Evolutionary conservation across 2,797 vertebrate genomes (phyloP), one percentile per base, ranked within the genome.

Genomic region (Muscicapa comitata): DNA sequence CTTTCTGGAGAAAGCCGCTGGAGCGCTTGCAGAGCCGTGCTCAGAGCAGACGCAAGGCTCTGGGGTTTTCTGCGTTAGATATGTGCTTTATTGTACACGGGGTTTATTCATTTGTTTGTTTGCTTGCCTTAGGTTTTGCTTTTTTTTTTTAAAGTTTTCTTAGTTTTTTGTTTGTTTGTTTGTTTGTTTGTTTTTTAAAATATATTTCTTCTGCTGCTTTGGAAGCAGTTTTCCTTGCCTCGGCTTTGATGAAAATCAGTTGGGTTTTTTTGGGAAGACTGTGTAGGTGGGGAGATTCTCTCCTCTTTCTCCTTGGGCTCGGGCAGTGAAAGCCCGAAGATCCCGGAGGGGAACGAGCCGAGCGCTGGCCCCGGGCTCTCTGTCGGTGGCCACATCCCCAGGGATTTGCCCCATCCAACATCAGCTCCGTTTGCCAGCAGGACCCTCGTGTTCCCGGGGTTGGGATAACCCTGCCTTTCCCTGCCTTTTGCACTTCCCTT

Each of bases 351-450:
- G 71, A 53, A 19, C 5, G 38, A 29, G 47, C 59, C 11, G 24
- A 19, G 29, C 29, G 17, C 29, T 31, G 51, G 8, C 29, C 18
- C 17, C 18, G n/a, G 17, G n/a, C n/a, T 23, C 53, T 21, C 62
- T 1, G 13, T 31, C 51, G 0, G 5, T 11, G 21, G 10, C 80
- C 9, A 1, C 13, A 42, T 73, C 48, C 72, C 29, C 16, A 0
- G 19, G 72, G 61, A 67, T 75, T 42, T 63, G 29, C 19, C 57
- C 58, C 45, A 14, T 25, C 5, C 8, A 47, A 15, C 24, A 48
- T 48, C 47, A 48, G 47, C 47, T 48, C 47, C 8, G 33, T 25
- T 26, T 7, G 67, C 51, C 17, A 50, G 88, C 61, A 6, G 71
- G 74, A 59, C 5, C 75, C 5, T 3, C 19, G 25, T 1, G 3